Percentiles rank a stretch among this genome's conserved stretches.
phyloP scores from a whole-genome alignment of 1,140 invertebrate genomes.

The Ceratitis capitata region DNA sequence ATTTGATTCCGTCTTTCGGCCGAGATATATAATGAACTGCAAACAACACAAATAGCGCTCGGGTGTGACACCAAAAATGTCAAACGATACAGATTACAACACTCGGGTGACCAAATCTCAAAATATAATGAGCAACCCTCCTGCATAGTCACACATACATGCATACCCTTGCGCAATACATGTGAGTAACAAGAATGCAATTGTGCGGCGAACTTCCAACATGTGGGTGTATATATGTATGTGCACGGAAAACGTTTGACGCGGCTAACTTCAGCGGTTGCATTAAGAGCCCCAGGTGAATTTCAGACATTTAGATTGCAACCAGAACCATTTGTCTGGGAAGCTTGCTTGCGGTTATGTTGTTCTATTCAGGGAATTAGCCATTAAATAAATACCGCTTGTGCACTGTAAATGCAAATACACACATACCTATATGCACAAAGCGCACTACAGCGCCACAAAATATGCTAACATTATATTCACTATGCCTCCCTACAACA shows the following conservation, averaged over 20 bases:
- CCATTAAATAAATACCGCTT: background rate
- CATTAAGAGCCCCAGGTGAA: background rate
- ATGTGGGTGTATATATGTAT: background rate
- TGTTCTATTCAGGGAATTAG: background rate
- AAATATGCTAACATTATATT: background rate
- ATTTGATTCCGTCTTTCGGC: no score
- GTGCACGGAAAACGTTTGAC: background rate
- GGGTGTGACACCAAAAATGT: no score
- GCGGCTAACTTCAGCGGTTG: slow-evolving; percentile 6
- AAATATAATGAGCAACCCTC: no score
- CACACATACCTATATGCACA: background rate
- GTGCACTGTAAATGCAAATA: background rate
- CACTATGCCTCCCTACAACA: background rate
- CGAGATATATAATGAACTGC: no score
- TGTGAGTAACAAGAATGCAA: no score
- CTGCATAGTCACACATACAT: no score
- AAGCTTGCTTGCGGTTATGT: background rate
- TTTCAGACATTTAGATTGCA: background rate
- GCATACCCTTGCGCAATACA: no score
- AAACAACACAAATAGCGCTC: no score
- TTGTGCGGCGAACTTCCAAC: background rate
- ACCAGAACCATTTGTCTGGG: background rate
- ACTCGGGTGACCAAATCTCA: no score
- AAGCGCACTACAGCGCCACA: background rate
- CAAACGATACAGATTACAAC: no score